Percentiles rank a stretch among this genome's conserved stretches.
These are phyloP conservation scores for Chaetophractus vellerosus DNA, from an alignment of 2,797 vertebrate species.

Conservation along the genomic window DNA sequence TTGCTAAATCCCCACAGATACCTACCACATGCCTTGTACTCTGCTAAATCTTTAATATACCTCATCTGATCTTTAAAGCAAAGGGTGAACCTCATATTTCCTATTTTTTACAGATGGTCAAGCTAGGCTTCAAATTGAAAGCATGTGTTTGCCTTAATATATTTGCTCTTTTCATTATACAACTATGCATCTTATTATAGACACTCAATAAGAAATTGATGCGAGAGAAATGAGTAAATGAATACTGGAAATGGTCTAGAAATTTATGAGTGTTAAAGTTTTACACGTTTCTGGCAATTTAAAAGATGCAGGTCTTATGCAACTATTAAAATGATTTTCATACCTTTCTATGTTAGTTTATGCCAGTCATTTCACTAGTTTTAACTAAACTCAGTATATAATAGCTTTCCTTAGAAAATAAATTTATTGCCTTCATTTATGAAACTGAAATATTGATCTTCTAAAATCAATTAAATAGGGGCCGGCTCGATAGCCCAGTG, in stretches of 20 bases:
- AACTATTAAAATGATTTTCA: constrained; percentile 32
- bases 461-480: background rate
- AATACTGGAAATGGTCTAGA: background rate
- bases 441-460: background rate
- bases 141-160: background rate
- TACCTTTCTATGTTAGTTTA: background rate
- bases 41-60: background rate
- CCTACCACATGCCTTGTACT: background rate
- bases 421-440: background rate
- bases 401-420: background rate
- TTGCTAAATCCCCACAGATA: background rate
- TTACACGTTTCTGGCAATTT: background rate
- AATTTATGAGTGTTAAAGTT: background rate
- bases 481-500: too few relatives aligned
- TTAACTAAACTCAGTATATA: background rate
- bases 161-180: background rate
- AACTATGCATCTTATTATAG: background rate
- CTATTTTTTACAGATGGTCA: background rate
- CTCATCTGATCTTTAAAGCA: background rate
- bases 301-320: background rate
- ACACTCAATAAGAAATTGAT: background rate
- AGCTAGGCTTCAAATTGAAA: background rate
- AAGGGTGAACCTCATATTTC: background rate
- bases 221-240: background rate
- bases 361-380: background rate